Evolutionary conservation across 2,888 invertebrate genomes (phyloP).

Genomic region (Sympetrum striolatum): DNA sequence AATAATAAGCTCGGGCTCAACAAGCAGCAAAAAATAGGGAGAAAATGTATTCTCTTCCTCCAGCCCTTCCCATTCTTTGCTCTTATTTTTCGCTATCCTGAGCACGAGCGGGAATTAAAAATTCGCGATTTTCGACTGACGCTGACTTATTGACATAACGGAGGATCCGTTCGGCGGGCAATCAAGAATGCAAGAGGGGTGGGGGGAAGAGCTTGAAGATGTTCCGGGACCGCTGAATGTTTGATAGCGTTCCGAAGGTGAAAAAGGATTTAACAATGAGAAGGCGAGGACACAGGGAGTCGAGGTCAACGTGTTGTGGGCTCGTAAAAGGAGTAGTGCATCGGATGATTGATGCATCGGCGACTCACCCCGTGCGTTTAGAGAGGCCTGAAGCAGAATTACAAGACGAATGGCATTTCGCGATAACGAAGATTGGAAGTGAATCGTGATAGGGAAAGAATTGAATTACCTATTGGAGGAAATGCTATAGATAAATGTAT

Average conservation of each 20-base stretch:
- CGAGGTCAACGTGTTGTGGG: background rate
- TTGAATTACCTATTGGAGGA: no score
- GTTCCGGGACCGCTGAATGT: background rate
- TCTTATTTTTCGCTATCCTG: background rate
- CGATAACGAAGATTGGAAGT: background rate
- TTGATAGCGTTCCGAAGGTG: background rate
- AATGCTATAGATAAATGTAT: no score
- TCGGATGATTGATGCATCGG: background rate
- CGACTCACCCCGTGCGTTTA: background rate
- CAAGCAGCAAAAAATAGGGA: background rate
- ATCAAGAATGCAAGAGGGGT: background rate
- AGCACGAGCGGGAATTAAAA: background rate
- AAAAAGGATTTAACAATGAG: background rate
- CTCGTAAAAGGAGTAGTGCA: background rate
- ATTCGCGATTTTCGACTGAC: background rate
- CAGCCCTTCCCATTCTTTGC: background rate
- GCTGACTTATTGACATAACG: background rate
- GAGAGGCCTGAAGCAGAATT: background rate
- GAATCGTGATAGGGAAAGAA: no score
- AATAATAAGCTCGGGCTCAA: background rate
- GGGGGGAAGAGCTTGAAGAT: background rate
- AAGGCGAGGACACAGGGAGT: background rate
- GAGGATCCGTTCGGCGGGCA: background rate
- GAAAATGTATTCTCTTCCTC: background rate
- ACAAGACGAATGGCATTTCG: background rate